Evolutionary conservation across 30 jellyfish, hydroid and myxozoan genomes (phyloP), one percentile per base, ranked within the genome.

Genomic region (Rhopilema esculentum): DNA sequence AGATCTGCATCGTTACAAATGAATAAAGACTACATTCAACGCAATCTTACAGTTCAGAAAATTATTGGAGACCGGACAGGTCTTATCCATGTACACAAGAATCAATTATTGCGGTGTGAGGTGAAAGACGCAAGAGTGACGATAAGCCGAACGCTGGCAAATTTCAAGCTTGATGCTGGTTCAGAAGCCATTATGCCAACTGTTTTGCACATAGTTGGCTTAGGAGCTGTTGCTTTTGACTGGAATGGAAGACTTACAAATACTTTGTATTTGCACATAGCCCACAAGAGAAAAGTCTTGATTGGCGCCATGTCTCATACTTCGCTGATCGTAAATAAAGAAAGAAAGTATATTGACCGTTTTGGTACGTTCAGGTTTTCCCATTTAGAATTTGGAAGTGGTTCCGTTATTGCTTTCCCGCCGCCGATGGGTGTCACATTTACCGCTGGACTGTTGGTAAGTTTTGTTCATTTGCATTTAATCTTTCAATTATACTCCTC

Each of bases 171-270:
- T 21, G 94, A 86, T 64, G 83, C 50, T 0, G 94, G 87, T 15
- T 75, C 94, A 63, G 94, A 86, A 31, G 89, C 89, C n/a, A 77
- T 86, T 9, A 73, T 86, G 94, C 94, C 94, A 12, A 86, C 94
- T 29, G 74, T 69, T 4, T 27, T 86, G 94, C 94, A 86, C 63
- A 86, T 86, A 23, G 89, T 86, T 23, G 94, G 94, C 0, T 29
- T 86, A 0, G 94, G 94, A 0, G 9, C 84, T 15, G 89, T 75
- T 2, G 88, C 94, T 18, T 69, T 86, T 27, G 94, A 86, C 28
- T 86, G 94, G 94, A 86, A 86, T 52, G 94, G 94, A 0, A n/a
- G 94, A 48, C 79, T 86, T 22, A 86, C 94, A 7, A 86, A 75
- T 28, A 88, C 77, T 21, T 61, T 86, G 30, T 75, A 86, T 49